Percentiles rank a stretch among this genome's conserved stretches.
phyloP scores from a whole-genome alignment of 2,888 invertebrate species.

The Chrysolina americana region DNA sequence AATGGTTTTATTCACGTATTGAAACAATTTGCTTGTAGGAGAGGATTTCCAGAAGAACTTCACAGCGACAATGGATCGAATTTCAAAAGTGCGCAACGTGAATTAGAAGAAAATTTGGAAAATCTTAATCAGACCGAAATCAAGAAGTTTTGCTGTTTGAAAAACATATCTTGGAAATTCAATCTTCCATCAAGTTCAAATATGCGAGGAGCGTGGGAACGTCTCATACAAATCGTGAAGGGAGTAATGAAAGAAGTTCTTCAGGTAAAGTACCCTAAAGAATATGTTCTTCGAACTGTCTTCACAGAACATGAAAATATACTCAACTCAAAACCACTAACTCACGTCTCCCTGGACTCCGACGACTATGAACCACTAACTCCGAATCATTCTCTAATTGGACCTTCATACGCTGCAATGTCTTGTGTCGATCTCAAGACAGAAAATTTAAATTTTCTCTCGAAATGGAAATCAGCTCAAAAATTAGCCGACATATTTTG shows the following conservation, averaged over 20 bases:
- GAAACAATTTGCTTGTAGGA: slow-evolving; percentile 28
- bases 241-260: slow-evolving; percentile 3
- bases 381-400: slow-evolving; percentile 17
- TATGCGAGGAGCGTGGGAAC: slow-evolving; percentile 13
- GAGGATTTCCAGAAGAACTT: slow-evolving; percentile 51
- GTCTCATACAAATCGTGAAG: slow-evolving; percentile 14
- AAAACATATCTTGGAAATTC: slow-evolving; percentile 8
- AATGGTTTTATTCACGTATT: slow-evolving; percentile 28
- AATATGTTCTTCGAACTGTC: slow-evolving; percentile 28
- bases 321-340: slow-evolving; percentile 4
- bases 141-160: slow-evolving; percentile 7
- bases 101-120: background rate
- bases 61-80: slow-evolving; percentile 23
- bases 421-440: background rate
- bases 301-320: slow-evolving; percentile 27
- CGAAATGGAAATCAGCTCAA: background rate
- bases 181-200: slow-evolving; percentile 9
- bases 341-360: slow-evolving; percentile 13
- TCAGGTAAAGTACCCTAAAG: slow-evolving; percentile 8
- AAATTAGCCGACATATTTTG: slow-evolving; percentile 25
- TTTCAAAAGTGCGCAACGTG: slow-evolving; percentile 12
- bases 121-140: slow-evolving; percentile 14
- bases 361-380: slow-evolving; percentile 3
- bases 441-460: slow-evolving; percentile 22
- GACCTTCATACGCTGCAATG: slow-evolving; percentile 22